Percentiles rank a stretch among this genome's conserved stretches.
These are phyloP conservation scores for Forbesichthys agassizii DNA, from an alignment of 2,113 vertebrate species.

Conservation along the genomic window DNA sequence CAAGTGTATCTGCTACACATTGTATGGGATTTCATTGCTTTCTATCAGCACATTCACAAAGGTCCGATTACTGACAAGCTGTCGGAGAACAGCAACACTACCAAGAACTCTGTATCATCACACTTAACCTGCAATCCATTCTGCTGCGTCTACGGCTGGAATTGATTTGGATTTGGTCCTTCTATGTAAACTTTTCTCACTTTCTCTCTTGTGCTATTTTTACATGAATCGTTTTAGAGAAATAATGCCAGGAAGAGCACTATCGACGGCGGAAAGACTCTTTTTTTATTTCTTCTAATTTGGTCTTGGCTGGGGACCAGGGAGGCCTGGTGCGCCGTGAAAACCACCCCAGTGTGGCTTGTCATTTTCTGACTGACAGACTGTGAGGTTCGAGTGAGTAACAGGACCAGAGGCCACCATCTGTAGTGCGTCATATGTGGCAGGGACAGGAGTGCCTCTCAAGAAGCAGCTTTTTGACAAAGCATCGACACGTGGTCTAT, in stretches of 20 bases:
- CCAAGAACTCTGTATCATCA: slow-evolving; percentile 23
- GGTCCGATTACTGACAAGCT: slow-evolving; percentile 3
- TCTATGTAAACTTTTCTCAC: slow-evolving; percentile 8
- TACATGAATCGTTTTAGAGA: slow-evolving; percentile 13
- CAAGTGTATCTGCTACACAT: slow-evolving; percentile 9
- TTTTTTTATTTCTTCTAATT: slow-evolving; percentile 44
- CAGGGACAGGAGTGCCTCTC: slow-evolving; percentile 57
- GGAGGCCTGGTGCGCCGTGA: slow-evolving; percentile 59
- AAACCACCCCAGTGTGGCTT: slow-evolving; percentile 49
- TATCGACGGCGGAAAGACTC: slow-evolving; percentile 34
- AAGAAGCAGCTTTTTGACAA: slow-evolving; percentile 59
- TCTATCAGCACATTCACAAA: slow-evolving; percentile 27
- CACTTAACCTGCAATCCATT: slow-evolving; percentile 30
- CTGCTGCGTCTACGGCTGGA: slow-evolving; percentile 37
- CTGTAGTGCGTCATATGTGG: slow-evolving; percentile 66
- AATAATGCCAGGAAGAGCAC: neutral
- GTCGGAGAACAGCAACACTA: slow-evolving; percentile 16
- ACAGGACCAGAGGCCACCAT: slow-evolving; percentile 57
- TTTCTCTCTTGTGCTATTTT: neutral
- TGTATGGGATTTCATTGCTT: slow-evolving; percentile 44
- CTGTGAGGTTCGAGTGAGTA: slow-evolving; percentile 60
- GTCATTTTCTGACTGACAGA: slow-evolving; percentile 65
- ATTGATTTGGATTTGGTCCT: slow-evolving; percentile 29
- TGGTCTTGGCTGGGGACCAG: slow-evolving; percentile 41
- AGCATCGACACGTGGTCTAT: slow-evolving; percentile 42